phyloP scores from a whole-genome alignment of 2,113 vertebrate genomes.

The Lycaon pictus region DNA sequence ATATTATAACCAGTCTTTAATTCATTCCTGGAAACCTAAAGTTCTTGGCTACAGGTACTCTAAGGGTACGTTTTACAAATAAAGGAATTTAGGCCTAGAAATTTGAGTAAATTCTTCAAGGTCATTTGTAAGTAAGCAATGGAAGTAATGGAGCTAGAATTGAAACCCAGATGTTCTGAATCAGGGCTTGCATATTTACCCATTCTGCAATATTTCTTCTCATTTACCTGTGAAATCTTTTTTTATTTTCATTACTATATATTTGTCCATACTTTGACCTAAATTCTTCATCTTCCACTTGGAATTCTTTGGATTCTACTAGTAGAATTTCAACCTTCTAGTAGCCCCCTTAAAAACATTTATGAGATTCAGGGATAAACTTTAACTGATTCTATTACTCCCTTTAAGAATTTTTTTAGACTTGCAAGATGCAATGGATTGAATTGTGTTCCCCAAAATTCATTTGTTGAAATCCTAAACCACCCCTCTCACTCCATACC shows the following conservation, averaged over 20 bases:
- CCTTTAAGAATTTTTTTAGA: not conserved
- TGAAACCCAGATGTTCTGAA: not conserved
- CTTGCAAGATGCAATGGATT: not conserved
- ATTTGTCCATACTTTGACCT: not conserved
- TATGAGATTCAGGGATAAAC: not conserved
- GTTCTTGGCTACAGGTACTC: not conserved
- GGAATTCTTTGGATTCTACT: slow-evolving; percentile 21
- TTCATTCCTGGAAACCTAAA: not conserved
- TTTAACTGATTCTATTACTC: not conserved
- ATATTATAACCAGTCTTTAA: not conserved
- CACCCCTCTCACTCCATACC: not conserved
- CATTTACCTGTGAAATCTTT: not conserved
- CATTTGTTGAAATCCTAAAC: not conserved
- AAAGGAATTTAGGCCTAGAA: slow-evolving; percentile 11
- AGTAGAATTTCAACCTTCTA: not conserved
- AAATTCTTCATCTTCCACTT: not conserved
- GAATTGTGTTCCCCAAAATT: not conserved
- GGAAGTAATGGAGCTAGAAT: not conserved
- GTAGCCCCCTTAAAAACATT: not conserved
- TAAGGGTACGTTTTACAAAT: slow-evolving; percentile 10
- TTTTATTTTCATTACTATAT: not conserved
- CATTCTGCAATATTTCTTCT: not conserved
- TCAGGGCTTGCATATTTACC: not conserved
- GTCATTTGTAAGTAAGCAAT: not conserved
- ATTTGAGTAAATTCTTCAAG: not conserved